Base-by-base conservation (phyloP, 2,888 invertebrate species). In the Apomyelois bistriatella region DNA sequence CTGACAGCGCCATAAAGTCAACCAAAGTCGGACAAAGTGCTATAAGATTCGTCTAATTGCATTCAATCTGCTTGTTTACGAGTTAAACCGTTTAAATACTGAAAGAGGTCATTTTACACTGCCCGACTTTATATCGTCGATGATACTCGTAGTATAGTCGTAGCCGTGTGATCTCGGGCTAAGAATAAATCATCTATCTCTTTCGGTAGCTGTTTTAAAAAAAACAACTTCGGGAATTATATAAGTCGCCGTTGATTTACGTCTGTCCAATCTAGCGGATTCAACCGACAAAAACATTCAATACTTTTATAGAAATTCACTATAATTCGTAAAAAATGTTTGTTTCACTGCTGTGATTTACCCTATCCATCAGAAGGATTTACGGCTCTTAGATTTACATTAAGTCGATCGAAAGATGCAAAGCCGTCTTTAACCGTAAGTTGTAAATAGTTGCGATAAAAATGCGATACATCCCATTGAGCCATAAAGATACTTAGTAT, bases 391-490 rank as follows among this genome's bases (percentile, higher is more conserved):
- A 22, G 22, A 22, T 22, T 3, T 22, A n/a, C 5, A 22, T 22
- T 22, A 2, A 22, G 2, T 5, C 3, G 22, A 22, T 22, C 22
- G 15, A 32, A 16, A 9, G 16, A 28, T 12, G 4, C 7, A 35
- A 46, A 32, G 3, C 30, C n/a, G 1, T 16, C 32, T 22, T 22
- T 5, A 22, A 30, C 10, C 16, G 16, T 35, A 9, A 46, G 32
- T 35, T 46, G 46, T 46, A 46, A 46, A 32, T 46, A 32, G 32
- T 10, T 2, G 32, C 15, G 46, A 46, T 46, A 46, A 32, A 46
- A 32, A 46, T 16, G 10, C 46, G 46, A 46, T 46, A 46, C 46
- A 46, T 46, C 46, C 46, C 46, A 46, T 46, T 46, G 46, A 46
- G 32, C 46, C 35, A 30, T 35, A 46, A 35, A 46, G 46, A 46